Evolutionary conservation across 2,888 invertebrate genomes (phyloP).

Genomic region (Lacanobia wlatinum): DNA sequence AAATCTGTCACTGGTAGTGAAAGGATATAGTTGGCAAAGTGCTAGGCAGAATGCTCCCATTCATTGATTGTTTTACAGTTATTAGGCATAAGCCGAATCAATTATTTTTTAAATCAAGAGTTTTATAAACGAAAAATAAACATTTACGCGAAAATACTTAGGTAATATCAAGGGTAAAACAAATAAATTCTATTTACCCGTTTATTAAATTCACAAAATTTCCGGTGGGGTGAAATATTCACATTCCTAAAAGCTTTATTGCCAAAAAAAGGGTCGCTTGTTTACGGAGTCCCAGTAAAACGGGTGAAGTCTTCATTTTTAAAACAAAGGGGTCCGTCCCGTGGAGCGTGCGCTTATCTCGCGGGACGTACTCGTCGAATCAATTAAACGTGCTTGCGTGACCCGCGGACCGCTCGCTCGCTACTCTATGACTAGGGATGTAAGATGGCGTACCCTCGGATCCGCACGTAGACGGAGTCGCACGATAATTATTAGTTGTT

Average conservation of each 20-base stretch:
- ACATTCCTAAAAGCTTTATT: constrained; percentile 77
- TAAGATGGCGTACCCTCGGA: background rate
- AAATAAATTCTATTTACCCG: constrained; percentile 65
- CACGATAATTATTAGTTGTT: constrained; percentile 1
- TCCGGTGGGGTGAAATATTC: constrained; percentile 73
- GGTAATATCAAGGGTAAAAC: constrained; percentile 44
- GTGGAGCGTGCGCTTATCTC: constrained; percentile 69
- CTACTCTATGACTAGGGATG: background rate
- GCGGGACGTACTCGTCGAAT: constrained; percentile 69
- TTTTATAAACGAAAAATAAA: constrained; percentile 21
- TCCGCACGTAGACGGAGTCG: background rate
- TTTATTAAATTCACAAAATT: constrained; percentile 74
- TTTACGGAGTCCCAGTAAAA: constrained; percentile 69
- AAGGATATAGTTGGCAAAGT: too few species aligned
- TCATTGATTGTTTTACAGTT: background rate
- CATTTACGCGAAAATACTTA: constrained; percentile 44
- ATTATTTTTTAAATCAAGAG: background rate
- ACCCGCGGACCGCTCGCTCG: background rate
- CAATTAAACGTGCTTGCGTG: constrained; percentile 73
- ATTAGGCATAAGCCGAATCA: background rate
- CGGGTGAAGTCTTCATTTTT: constrained; percentile 76
- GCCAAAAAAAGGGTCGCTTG: constrained; percentile 77
- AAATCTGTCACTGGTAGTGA: too few species aligned
- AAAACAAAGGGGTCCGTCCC: constrained; percentile 70
- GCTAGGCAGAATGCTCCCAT: too few species aligned